Evolutionary conservation across 2,113 vertebrate species (phyloP).

Genomic region (Casuarius casuarius): DNA sequence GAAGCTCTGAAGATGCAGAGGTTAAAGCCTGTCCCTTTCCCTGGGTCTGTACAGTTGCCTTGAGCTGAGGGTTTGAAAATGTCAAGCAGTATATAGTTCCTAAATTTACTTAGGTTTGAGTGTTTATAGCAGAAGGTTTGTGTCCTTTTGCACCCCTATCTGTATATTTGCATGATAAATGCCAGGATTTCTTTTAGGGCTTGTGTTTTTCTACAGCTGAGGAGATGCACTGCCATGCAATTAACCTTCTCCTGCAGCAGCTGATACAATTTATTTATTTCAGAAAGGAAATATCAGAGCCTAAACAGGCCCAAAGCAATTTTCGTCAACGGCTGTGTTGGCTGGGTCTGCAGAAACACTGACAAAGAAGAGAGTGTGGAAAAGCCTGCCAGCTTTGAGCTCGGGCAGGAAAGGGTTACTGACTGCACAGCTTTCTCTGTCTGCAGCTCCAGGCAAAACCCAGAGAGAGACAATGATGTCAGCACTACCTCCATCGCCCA

Average conservation of each 20-base stretch:
- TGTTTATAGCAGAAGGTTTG: constrained; percentile 22
- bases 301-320: background rate
- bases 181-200: constrained; percentile 35
- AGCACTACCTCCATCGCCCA: constrained; percentile 79
- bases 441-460: constrained; percentile 73
- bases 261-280: constrained; percentile 36
- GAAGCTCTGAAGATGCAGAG: background rate
- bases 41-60: background rate
- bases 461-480: constrained; percentile 80
- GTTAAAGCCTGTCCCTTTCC: background rate
- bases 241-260: constrained; percentile 22
- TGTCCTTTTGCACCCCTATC: constrained; percentile 30
- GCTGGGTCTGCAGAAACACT: background rate
- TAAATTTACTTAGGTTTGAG: constrained; percentile 9
- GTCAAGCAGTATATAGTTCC: constrained; percentile 7
- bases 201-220: constrained; percentile 33
- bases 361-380: constrained; percentile 14
- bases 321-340: background rate
- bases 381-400: background rate
- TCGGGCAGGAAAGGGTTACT: constrained; percentile 72
- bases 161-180: constrained; percentile 49
- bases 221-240: background rate
- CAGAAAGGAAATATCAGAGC: constrained; percentile 28
- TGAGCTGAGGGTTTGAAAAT: constrained; percentile 42
- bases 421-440: constrained; percentile 66